Evolutionary conservation across 2,797 vertebrate species (phyloP).

Genomic region (Halcyon badia): DNA sequence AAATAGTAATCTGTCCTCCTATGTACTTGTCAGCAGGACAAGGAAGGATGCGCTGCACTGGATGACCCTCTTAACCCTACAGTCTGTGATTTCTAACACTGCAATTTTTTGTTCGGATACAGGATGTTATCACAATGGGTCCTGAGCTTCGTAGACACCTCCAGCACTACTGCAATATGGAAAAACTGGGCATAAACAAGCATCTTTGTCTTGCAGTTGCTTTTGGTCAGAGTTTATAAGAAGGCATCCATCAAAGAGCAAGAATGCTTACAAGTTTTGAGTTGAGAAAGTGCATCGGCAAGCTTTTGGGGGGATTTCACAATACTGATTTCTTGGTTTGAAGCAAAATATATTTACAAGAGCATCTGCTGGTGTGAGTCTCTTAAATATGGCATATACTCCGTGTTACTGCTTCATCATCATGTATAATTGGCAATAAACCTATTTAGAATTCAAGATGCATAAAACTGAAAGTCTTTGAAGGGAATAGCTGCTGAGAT

Average conservation of each 20-base stretch:
- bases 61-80: not conserved
- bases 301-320: conserved; percentile 60
- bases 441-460: conserved; percentile 76
- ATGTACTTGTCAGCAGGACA: not conserved
- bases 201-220: not conserved
- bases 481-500: conserved; percentile 75
- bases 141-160: not conserved
- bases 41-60: not conserved
- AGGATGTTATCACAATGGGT: not conserved
- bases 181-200: not conserved
- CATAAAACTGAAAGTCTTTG: conserved; percentile 75
- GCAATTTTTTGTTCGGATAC: not conserved
- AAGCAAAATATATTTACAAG: conserved; percentile 70
- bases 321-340: conserved; percentile 67
- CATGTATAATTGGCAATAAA: conserved; percentile 76
- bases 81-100: not conserved
- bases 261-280: conserved; percentile 45
- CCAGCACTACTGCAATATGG: not conserved
- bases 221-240: conserved; percentile 38
- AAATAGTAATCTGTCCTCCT: not conserved
- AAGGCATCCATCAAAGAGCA: conserved; percentile 41
- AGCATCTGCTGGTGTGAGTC: conserved; percentile 61
- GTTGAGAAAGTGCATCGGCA: conserved; percentile 36
- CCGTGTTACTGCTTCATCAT: conserved; percentile 65
- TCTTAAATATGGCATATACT: conserved; percentile 63